Conservation (phyloP, 2,888 invertebrate species). For the Metacarcinus magister region DNA sequence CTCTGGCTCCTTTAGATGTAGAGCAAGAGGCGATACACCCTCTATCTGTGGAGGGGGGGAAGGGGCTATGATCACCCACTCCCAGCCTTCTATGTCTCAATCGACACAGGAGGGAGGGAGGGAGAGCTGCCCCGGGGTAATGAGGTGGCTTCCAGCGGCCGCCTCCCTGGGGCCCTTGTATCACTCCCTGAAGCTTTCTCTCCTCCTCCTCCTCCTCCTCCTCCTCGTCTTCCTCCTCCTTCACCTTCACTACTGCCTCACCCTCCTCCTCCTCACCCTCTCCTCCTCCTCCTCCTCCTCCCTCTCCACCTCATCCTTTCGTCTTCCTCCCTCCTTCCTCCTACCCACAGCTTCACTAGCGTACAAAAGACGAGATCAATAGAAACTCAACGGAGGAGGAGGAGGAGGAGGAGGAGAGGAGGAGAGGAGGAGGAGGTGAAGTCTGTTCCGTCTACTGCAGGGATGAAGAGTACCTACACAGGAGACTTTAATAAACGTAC, state of each 20-base stretch:
- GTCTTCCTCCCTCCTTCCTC: not conserved
- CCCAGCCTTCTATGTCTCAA: conserved; percentile 64
- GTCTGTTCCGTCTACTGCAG: not conserved
- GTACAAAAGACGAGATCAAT: conserved; percentile 43
- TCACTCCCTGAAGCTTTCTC: conserved; percentile 19
- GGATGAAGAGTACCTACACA: not conserved
- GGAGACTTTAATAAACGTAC: not conserved
- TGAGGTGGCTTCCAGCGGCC: conserved; percentile 56
- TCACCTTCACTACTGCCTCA: not conserved
- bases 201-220: conserved; percentile 2
- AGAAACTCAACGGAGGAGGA: not conserved
- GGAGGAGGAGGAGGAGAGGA: not conserved
- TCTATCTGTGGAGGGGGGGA: conserved; percentile 30
- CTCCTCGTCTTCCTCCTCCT: not conserved
- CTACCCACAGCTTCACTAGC: not conserved
- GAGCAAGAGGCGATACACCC: conserved; percentile 53
- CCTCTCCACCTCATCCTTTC: not conserved
- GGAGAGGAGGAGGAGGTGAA: not conserved
- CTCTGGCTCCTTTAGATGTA: conserved; percentile 13
- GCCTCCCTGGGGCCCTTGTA: conserved; percentile 51
- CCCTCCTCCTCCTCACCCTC: not conserved
- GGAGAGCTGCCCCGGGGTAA: conserved; percentile 43
- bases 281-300: conserved; percentile 21
- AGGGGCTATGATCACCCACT: conserved; percentile 42
- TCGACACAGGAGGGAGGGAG: not conserved